A percentile compares a stretch with the other conserved stretches of the same genome.
Conservation (phyloP, 2,797 vertebrate species). For the Anas bahamensis region DNA sequence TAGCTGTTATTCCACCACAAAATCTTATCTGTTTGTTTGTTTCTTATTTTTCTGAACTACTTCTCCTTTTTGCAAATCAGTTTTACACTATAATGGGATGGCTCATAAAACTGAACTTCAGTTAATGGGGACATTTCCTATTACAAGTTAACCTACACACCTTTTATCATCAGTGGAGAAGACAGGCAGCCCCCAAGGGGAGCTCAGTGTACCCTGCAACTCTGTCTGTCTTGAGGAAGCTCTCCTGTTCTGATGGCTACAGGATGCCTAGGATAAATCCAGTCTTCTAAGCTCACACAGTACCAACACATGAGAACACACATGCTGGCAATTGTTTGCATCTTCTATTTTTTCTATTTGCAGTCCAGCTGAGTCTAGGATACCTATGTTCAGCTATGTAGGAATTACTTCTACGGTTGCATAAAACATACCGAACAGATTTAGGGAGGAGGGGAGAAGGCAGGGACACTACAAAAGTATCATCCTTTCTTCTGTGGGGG, state of each 20-base stretch:
- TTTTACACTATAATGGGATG: not conserved
- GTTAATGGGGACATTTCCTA: not conserved
- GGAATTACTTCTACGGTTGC: not conserved
- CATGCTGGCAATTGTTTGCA: not conserved
- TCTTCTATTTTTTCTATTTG: not conserved
- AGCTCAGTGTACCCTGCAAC: not conserved
- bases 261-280: not conserved
- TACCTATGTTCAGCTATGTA: not conserved
- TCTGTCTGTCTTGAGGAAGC: not conserved
- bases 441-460: not conserved
- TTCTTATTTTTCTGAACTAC: not conserved
- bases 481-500: not conserved
- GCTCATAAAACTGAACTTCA: not conserved
- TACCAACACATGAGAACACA: not conserved
- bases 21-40: not conserved
- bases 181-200: not conserved
- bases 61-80: not conserved
- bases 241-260: not conserved
- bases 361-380: accelerated
- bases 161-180: not conserved
- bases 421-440: not conserved
- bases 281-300: not conserved
- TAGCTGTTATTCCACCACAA: not conserved
- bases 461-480: not conserved
- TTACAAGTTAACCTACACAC: not conserved